Conservation (phyloP, 2,888 invertebrate species). For the Meteorus cinctellus region DNA sequence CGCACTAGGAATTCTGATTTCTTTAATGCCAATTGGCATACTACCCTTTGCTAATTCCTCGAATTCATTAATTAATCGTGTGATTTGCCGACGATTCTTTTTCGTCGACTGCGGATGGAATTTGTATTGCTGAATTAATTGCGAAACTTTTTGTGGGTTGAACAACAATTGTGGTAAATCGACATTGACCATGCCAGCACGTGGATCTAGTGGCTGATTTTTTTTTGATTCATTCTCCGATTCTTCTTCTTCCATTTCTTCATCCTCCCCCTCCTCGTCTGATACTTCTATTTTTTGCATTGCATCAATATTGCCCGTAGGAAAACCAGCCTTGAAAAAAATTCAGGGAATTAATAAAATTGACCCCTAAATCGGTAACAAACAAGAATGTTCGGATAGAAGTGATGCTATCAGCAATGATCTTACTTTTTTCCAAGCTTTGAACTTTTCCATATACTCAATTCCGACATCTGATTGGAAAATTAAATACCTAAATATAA, state of each 20-base stretch:
- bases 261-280: slow-evolving; percentile 54
- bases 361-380: neutral
- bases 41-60: slow-evolving; percentile 76
- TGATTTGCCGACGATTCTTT: slow-evolving; percentile 77
- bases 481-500: slow-evolving; percentile 82
- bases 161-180: slow-evolving; percentile 81
- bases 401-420: slow-evolving; percentile 4
- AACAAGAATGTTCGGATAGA: neutral
- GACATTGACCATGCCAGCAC: slow-evolving; percentile 87
- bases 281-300: slow-evolving; percentile 76
- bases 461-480: slow-evolving; percentile 82
- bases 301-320: slow-evolving; percentile 80
- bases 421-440: slow-evolving; percentile 81
- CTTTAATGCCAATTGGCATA: slow-evolving; percentile 81
- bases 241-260: slow-evolving; percentile 63
- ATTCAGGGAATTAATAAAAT: slow-evolving; percentile 38
- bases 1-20: slow-evolving; percentile 70
- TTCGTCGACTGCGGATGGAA: slow-evolving; percentile 75
- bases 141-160: slow-evolving; percentile 76
- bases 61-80: slow-evolving; percentile 76
- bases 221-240: slow-evolving; percentile 44
- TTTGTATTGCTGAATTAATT: slow-evolving; percentile 75
- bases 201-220: slow-evolving; percentile 77
- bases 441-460: slow-evolving; percentile 79
- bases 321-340: slow-evolving; percentile 80